Conservation (phyloP, 2,113 vertebrate species). For the Cyanistes caeruleus region DNA sequence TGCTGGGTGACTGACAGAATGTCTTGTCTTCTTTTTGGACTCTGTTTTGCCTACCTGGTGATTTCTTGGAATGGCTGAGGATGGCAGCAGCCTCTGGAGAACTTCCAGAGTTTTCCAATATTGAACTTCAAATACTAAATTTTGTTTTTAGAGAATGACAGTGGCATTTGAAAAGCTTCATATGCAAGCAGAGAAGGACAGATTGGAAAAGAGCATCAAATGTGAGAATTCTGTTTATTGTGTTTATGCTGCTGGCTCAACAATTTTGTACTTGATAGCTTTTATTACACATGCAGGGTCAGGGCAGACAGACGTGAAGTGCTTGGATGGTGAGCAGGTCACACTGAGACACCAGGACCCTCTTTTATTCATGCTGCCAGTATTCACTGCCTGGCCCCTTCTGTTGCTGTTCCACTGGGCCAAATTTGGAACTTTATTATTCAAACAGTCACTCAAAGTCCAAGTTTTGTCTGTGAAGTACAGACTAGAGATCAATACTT, state of each 20-base stretch:
- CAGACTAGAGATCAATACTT: background rate
- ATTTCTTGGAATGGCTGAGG: background rate
- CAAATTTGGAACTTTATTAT: background rate
- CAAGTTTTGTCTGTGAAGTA: background rate
- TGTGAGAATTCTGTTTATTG: constrained; percentile 53
- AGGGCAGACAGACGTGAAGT: background rate
- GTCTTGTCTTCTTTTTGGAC: background rate
- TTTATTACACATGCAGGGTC: background rate
- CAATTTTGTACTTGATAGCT: background rate
- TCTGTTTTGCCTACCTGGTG: background rate
- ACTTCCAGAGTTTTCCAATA: background rate
- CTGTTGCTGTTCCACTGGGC: background rate
- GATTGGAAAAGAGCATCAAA: constrained; percentile 80
- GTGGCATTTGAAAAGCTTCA: constrained; percentile 86
- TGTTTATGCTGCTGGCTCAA: background rate
- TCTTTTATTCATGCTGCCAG: background rate
- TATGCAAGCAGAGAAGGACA: constrained; percentile 81
- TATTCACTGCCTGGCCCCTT: background rate
- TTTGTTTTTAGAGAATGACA: constrained; percentile 81
- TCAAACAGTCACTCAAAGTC: background rate
- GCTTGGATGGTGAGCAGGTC: background rate
- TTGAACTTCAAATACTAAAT: background rate
- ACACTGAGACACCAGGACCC: background rate
- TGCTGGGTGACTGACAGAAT: background rate
- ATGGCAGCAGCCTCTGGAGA: background rate